Conservation (phyloP, 2,888 invertebrate species). For the Mechanitis messenoides region DNA sequence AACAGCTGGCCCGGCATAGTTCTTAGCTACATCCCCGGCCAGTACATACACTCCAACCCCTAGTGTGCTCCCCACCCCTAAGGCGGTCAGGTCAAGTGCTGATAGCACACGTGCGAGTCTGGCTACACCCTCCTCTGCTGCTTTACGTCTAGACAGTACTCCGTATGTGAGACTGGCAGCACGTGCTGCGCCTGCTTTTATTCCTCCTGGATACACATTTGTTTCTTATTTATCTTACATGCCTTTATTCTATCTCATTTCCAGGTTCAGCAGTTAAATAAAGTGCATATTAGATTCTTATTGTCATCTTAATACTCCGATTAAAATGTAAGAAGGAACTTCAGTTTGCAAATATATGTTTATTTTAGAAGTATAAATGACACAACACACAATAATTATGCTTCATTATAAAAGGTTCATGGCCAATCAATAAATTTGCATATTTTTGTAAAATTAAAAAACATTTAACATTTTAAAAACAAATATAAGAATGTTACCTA, state of each 20-base stretch:
- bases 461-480: not conserved
- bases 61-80: conserved; percentile 89
- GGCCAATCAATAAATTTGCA: not conserved
- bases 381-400: no score
- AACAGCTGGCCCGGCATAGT: conserved; percentile 90
- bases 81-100: conserved; percentile 87
- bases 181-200: conserved; percentile 58
- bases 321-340: no score
- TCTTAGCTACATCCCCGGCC: conserved; percentile 88
- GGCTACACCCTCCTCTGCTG: conserved; percentile 66
- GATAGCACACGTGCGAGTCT: conserved; percentile 83
- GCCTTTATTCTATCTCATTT: no score
- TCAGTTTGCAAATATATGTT: no score
- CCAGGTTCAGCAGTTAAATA: no score
- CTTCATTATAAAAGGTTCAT: no score
- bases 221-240: not conserved
- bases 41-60: conserved; percentile 95
- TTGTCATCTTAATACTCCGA: no score
- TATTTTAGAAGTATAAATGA: no score
- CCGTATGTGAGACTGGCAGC: conserved; percentile 54
- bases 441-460: not conserved
- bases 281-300: no score
- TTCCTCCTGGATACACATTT: conserved; percentile 46
- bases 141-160: conserved; percentile 64
- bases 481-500: not conserved